Evolutionary conservation across 2,797 vertebrate species (phyloP).

Genomic region (Aselliscus stoliczkanus): DNA sequence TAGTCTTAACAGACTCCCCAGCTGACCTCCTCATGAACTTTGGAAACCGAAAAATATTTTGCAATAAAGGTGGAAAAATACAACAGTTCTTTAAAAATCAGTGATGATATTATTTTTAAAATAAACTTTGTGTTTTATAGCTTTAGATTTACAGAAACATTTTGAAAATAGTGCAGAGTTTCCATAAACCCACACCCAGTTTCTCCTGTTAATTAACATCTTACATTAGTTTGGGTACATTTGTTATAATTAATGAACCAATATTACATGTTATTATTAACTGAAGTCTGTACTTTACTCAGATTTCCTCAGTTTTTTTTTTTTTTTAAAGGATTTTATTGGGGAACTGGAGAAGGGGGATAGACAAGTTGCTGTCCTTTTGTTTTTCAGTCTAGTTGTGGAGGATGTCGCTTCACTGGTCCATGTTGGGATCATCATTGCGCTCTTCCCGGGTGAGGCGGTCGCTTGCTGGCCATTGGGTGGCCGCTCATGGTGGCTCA

Average conservation of each 20-base stretch:
- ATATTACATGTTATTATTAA: accelerated
- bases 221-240: not conserved
- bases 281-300: not conserved
- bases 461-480: too few relatives aligned
- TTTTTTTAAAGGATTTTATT: too few relatives aligned
- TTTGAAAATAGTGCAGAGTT: not conserved
- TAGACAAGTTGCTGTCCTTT: too few relatives aligned
- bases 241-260: not conserved
- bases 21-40: not conserved
- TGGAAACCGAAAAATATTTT: not conserved
- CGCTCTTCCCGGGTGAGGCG: too few relatives aligned
- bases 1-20: not conserved
- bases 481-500: too few relatives aligned
- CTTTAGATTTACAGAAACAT: not conserved
- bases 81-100: not conserved
- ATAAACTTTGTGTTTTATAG: not conserved
- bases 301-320: too few relatives aligned
- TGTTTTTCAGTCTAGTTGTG: too few relatives aligned
- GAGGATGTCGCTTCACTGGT: too few relatives aligned
- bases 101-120: not conserved
- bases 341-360: too few relatives aligned
- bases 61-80: not conserved
- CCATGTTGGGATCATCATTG: too few relatives aligned
- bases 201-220: accelerated
- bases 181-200: accelerated